Base-by-base conservation (phyloP, 2,113 vertebrate species). In the Archocentrus centrarchus region DNA sequence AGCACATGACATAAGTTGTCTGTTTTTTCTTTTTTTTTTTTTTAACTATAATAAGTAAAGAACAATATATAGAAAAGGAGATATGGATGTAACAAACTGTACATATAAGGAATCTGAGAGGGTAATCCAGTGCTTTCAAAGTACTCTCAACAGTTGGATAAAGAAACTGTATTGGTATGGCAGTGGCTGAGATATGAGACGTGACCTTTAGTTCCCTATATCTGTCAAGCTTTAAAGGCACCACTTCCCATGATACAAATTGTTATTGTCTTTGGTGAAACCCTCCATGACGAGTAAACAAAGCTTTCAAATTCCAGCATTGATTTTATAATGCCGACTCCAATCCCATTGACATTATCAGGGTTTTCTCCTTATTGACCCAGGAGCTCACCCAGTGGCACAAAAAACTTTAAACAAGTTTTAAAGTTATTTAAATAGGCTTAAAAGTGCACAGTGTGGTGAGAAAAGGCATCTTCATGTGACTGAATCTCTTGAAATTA, bases 361-460 rank as follows among this genome's bases (percentile, higher is more conserved):
- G 41, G 64, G 24, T 50, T 70, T 70, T 68, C 0, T 70, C 50
- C 41, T 50, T 4, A 44, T 6, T 1, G 15, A 70, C 41, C 41
- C 47, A 24, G 17, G 50, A 50, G 0, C 15, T 50, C 41, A 50
- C 22, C 18, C 41, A 5, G 27, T 17, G 24, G 64, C 64, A 70
- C 41, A 50, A 70, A 70, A 17, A 17, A 17, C 15, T 50, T 50
- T 27, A 70, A 6, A 55, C 6, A 68, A 68, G 64, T 68, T 70
- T 50, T 30, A 1, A 47, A 68, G 22, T 53, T 9, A 20, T 20
- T 44, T 44, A 17, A 17, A 9, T 55, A 9, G 18, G 7, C 7
- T 68, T 44, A 18, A 64, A 22, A 22, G 62, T 64, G 41, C 0
- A 41, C 35, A 6, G 0, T 11, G 14, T 0, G 37, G 20, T 41